Evolutionary conservation across 1,140 invertebrate genomes (phyloP), one percentile per base, ranked within the genome.

Genomic region (Hydropsyche tenuis): DNA sequence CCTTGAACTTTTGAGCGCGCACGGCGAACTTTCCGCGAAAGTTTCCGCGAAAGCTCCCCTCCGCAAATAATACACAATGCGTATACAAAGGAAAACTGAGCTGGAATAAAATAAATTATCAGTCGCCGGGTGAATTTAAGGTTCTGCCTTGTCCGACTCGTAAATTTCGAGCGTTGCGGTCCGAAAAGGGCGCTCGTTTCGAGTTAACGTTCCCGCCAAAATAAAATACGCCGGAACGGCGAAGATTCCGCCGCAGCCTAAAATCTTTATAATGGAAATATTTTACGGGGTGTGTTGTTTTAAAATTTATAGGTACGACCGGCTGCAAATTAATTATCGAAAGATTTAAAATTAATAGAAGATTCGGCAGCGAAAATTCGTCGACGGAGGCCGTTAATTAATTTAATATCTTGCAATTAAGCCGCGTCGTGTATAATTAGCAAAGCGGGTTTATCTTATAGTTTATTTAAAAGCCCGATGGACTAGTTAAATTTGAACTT

Each of bases 1-100:
- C 48, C 48, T 53, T 53, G 48, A 53, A 53, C 48, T 53, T 53
- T 18, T 0, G n/a, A n/a, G n/a, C n/a, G n/a, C n/a, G 16, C 60
- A 4, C 30, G 30, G 30, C 16, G 48, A 37, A 37, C 3, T 3
- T 37, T 27, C 20, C 25, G 23, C 25, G 63, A 65, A 42, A 45
- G 42, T 63, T 5, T 42, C 4, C 63, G 37, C 30, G 30, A 9
- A 9, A 37, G 3, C 9, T 9, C 30, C 30, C 12, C 43, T 45
- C 6, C 23, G 63, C 23, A 60, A 60, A 60, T 60, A 60, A 60
- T 60, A 27, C 22, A 27, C 56, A 27, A 25, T 22, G 22, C 23
- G 23, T 25, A 56, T 12, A 56, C 7, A 56, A 56, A 12, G 14
- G 45, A 14, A 14, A 14, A 16, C 37, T 53, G 51, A 53, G 20